Evolutionary conservation across 2,113 vertebrate species (phyloP), one percentile per base, ranked within the genome.

Genomic region (Rana temporaria): DNA sequence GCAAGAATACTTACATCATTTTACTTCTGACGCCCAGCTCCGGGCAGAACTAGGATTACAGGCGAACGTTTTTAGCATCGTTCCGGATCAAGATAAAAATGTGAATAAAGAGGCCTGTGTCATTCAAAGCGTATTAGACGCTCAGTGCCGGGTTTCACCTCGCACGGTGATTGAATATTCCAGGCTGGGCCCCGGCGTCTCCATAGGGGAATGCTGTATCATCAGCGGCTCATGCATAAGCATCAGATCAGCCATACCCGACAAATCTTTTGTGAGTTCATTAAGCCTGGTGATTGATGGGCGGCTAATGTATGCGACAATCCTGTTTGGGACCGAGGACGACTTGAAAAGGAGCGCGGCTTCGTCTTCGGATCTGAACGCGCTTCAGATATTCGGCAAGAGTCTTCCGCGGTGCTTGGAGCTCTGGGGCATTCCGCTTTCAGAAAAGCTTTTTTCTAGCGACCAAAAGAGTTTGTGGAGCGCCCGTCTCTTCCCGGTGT

Each of bases 1-100:
- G 0, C 87, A 91, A 1, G 97, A 99, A 80, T 99, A 96, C 81
- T 89, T 98, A 74, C 93, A 93, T 83, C 96, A 99, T 88, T 93
- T 97, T 17, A 90, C 95, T 0, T 85, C 90, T 11, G 90, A 95
- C 5, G 89, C 78, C 60, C 86, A 64, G 4, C 92, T 98, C 84
- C 93, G 88, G 59, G 87, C 77, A 0, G 94, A 98, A 85, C 93
- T 99, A 6, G 89, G 85, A 30, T 90, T 99, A 16, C 86, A 92
- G 20, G 74, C 94, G 0, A 86, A 90, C 72, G 91, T 94, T 67
- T 96, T 94, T 70, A 97, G 95, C 59, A 32, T 89, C 18, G 79
- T 76, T 17, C 12, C 88, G 9, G 81, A 19, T n/a, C 42, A 76
- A 4, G 56, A 78, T 4, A n/a, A 77, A 0, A 7, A 42, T 4